Percentiles rank a stretch among this genome's conserved stretches.
phyloP scores from a whole-genome alignment of 1,140 invertebrate species.

The Centruroides sculpturatus region DNA sequence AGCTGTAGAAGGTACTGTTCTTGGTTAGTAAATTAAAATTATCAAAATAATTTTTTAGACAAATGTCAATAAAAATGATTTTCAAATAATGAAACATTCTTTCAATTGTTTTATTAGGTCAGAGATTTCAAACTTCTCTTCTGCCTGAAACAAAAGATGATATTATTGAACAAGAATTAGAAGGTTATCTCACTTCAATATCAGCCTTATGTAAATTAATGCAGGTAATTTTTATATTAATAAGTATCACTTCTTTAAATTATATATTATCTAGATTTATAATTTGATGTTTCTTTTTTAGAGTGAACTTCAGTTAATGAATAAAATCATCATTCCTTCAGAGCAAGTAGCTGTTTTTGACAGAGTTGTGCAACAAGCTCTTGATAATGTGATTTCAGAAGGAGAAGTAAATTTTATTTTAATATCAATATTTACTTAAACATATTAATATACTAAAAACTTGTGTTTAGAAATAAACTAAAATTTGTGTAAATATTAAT shows the following conservation, averaged over 20 bases:
- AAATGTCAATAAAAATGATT: neutral
- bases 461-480: too few species aligned
- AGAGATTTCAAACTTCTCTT: constrained; percentile 10
- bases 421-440: too few species aligned
- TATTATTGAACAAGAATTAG: constrained; percentile 58
- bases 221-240: constrained; percentile 33
- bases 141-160: constrained; percentile 14
- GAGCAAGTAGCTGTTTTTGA: constrained; percentile 56
- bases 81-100: neutral
- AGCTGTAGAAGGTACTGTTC: constrained; percentile 54
- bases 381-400: constrained; percentile 69
- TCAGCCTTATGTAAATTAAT: constrained; percentile 75
- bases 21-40: constrained; percentile 24
- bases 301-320: constrained; percentile 65
- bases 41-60: constrained; percentile 16
- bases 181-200: constrained; percentile 69
- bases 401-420: constrained; percentile 45
- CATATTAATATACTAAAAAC: too few species aligned
- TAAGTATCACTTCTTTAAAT: neutral
- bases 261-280: neutral
- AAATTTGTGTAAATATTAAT: too few species aligned
- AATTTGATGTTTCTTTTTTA: constrained; percentile 15
- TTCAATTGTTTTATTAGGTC: neutral
- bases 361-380: constrained; percentile 62
- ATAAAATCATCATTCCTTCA: constrained; percentile 63